These are phyloP conservation scores for Sibirionetta formosa DNA, from an alignment of 2,797 vertebrate species.

Conservation along the genomic window DNA sequence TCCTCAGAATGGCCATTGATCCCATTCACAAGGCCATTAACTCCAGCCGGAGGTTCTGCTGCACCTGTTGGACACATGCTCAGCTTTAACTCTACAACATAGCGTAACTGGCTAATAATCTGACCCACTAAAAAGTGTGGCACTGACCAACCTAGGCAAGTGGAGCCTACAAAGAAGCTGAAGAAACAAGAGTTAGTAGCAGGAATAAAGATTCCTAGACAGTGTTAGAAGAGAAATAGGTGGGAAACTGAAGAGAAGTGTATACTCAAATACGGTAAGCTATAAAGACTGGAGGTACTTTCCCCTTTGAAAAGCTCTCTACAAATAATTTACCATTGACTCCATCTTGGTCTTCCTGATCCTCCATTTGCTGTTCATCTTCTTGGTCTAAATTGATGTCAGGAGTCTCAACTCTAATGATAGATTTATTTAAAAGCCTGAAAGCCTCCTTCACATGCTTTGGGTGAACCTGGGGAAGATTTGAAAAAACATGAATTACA, in stretches of 20 bases:
- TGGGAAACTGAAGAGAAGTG: background rate
- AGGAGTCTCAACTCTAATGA: conserved; percentile 97
- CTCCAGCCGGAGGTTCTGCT: conserved; percentile 81
- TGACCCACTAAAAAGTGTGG: background rate
- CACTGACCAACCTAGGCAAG: background rate
- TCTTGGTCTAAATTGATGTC: conserved; percentile 97
- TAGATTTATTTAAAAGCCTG: conserved; percentile 97
- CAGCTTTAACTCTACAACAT: background rate
- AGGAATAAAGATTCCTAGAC: background rate
- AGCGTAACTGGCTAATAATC: background rate
- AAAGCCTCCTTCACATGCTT: conserved; percentile 99
- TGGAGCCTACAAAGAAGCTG: background rate
- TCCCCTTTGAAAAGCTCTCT: background rate
- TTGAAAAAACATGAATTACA: background rate
- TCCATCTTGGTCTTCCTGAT: conserved; percentile 80
- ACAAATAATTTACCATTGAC: conserved; percentile 79
- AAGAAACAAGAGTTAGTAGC: background rate
- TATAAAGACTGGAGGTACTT: background rate
- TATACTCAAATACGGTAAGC: background rate
- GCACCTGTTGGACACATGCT: conserved; percentile 79
- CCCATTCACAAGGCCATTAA: conserved; percentile 82
- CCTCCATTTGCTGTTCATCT: conserved; percentile 88
- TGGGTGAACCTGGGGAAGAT: conserved; percentile 91
- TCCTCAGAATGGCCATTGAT: conserved; percentile 83
- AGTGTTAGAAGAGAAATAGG: background rate